These are phyloP conservation scores for Helarctos malayanus DNA, from an alignment of 2,797 vertebrate species.

Conservation along the genomic window DNA sequence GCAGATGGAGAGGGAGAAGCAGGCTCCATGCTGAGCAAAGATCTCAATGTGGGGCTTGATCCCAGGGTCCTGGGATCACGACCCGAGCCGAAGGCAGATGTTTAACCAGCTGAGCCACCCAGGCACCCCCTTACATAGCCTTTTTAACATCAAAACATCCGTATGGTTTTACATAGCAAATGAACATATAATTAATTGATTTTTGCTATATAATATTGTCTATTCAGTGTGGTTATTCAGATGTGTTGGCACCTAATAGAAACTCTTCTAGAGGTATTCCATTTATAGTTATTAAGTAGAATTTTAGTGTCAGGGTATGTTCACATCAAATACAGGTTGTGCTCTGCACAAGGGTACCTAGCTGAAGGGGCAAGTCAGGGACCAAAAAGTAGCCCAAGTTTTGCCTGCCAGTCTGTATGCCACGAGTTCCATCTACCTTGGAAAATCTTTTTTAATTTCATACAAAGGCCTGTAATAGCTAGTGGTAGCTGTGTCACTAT, in stretches of 20 bases:
- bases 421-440: not conserved
- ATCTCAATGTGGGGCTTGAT: no score
- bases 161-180: not conserved
- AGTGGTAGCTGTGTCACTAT: not conserved
- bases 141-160: not conserved
- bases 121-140: not conserved
- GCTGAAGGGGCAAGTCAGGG: not conserved
- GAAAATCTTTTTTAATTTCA: not conserved
- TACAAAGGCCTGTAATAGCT: not conserved
- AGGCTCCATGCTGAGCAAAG: no score
- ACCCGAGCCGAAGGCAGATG: no score
- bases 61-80: no score
- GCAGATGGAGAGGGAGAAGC: no score
- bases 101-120: no score
- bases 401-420: not conserved
- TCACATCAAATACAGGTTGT: not conserved
- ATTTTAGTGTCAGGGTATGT: not conserved
- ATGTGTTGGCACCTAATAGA: not conserved
- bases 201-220: not conserved
- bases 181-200: not conserved
- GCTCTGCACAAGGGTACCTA: not conserved
- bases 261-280: not conserved
- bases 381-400: not conserved
- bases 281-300: not conserved
- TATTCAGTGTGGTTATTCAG: not conserved